Evolutionary conservation across 2,113 vertebrate genomes (phyloP).

Genomic region (Galemys pyrenaicus): DNA sequence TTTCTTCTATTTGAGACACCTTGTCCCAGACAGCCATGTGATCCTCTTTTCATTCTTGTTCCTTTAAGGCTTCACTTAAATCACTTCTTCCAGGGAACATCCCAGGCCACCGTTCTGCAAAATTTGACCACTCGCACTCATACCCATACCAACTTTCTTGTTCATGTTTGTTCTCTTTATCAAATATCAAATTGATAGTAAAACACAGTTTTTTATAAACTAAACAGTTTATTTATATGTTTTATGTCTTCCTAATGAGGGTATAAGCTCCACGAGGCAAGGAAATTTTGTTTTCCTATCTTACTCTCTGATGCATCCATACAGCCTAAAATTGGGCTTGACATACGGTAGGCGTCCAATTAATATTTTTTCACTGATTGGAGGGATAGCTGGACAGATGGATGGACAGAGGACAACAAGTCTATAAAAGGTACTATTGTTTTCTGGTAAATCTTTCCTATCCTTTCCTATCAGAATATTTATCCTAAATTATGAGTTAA

Average conservation of each 20-base stretch:
- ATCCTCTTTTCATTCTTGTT: background rate
- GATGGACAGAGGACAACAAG: background rate
- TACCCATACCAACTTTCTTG: background rate
- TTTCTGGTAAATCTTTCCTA: background rate
- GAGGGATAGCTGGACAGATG: background rate
- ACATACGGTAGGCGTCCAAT: rapidly evolving
- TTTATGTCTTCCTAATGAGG: background rate
- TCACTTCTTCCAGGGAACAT: background rate
- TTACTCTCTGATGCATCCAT: background rate
- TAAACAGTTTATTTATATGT: background rate
- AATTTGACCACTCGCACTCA: background rate
- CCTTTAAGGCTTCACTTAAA: background rate
- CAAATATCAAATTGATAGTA: background rate
- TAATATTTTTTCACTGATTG: background rate
- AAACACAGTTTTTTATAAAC: background rate
- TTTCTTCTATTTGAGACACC: background rate
- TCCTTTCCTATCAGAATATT: background rate
- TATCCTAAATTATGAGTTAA: background rate
- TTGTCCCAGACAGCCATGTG: background rate
- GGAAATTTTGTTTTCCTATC: background rate
- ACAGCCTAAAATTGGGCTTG: background rate
- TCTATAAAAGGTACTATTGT: too few species aligned
- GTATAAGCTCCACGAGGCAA: background rate
- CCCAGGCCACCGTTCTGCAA: background rate
- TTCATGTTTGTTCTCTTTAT: background rate